Conservation (phyloP, 2,797 vertebrate species). For the Peromyscus nudipes region DNA sequence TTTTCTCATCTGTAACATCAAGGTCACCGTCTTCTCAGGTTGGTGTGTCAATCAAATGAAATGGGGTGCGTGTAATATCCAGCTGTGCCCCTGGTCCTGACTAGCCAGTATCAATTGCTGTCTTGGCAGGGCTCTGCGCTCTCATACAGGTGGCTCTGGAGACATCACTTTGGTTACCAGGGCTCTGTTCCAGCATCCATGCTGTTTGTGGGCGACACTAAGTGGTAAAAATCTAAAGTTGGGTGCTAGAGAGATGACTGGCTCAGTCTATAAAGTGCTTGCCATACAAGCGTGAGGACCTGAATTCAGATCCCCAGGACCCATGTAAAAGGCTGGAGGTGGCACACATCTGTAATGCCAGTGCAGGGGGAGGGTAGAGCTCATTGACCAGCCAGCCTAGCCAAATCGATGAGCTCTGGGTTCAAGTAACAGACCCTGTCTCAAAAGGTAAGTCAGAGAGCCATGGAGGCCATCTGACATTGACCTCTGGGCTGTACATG, state of each 20-base stretch:
- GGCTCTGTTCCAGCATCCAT: not conserved
- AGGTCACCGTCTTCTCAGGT: not conserved
- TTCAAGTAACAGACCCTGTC: not conserved
- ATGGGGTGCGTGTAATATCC: not conserved
- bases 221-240: not conserved
- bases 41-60: not conserved
- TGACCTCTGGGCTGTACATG: not conserved
- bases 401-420: not conserved
- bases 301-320: not conserved
- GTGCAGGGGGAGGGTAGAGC: not conserved
- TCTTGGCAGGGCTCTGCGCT: not conserved
- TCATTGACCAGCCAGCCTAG: not conserved
- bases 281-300: not conserved
- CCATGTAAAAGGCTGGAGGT: not conserved
- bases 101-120: not conserved
- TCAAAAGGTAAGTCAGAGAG: not conserved
- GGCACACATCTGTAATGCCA: not conserved
- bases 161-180: not conserved
- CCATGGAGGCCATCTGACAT: not conserved
- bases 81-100: not conserved
- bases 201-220: not conserved
- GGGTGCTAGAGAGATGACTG: not conserved
- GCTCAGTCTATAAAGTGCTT: not conserved
- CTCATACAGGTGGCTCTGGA: too few relatives aligned
- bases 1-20: conserved; percentile 22